These are phyloP conservation scores for Turritopsis rubra DNA, from an alignment of 30 jellyfish, hydroid and myxozoan genomes.

Conservation along the genomic window DNA sequence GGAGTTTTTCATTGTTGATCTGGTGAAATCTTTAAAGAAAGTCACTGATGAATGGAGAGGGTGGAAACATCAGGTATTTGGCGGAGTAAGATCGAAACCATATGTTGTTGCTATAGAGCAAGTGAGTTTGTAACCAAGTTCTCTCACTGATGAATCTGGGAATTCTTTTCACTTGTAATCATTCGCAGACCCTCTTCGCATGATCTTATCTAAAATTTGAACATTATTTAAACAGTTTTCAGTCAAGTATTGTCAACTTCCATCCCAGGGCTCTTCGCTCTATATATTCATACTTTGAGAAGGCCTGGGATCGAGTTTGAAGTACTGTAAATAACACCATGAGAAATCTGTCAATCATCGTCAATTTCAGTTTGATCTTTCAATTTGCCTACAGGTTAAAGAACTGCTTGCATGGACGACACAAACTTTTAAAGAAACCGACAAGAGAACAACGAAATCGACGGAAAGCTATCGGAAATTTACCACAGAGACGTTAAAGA, in stretches of 20 bases:
- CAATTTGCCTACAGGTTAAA: background rate
- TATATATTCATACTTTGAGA: too few relatives aligned
- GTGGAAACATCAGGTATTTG: conserved; percentile 60
- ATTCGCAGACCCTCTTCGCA: too few relatives aligned
- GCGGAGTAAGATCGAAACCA: conserved; percentile 47
- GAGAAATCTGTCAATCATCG: too few relatives aligned
- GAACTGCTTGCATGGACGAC: background rate
- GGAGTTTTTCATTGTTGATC: conserved; percentile 42
- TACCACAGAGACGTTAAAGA: background rate
- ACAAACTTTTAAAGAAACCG: background rate
- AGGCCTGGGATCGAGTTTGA: too few relatives aligned
- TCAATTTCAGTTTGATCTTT: too few relatives aligned
- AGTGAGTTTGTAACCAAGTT: conserved; percentile 22
- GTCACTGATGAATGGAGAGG: conserved; percentile 66
- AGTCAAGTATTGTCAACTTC: too few relatives aligned
- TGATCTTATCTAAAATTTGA: too few relatives aligned
- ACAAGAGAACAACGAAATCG: background rate
- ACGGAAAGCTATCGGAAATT: background rate
- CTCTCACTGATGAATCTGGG: background rate
- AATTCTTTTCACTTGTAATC: too few relatives aligned
- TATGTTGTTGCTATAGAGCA: conserved; percentile 64
- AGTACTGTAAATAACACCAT: too few relatives aligned
- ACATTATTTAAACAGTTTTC: too few relatives aligned
- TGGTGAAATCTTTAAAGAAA: conserved; percentile 51
- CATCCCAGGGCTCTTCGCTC: too few relatives aligned